phyloP scores from a whole-genome alignment of 2,113 vertebrate genomes.

The Eupsittula cactorum region DNA sequence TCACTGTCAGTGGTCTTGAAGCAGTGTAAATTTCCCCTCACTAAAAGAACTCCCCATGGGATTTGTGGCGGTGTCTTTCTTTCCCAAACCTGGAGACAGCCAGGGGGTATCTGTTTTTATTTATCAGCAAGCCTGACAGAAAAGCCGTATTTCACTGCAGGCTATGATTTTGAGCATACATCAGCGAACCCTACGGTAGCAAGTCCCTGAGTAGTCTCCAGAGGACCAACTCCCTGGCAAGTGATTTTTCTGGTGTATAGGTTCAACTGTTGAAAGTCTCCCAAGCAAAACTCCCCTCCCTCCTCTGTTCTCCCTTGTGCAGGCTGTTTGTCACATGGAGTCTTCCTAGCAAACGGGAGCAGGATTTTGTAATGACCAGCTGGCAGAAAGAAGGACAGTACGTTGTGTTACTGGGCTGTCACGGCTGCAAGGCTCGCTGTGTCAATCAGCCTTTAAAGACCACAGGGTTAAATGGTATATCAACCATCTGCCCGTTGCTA shows the following conservation, averaged over 20 bases:
- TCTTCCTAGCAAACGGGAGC: background rate
- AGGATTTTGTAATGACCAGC: background rate
- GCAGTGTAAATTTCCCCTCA: background rate
- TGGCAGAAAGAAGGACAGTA: constrained; percentile 14
- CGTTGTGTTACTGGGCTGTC: background rate
- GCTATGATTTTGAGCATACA: background rate
- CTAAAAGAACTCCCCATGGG: background rate
- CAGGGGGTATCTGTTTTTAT: background rate
- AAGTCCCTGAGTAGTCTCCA: background rate
- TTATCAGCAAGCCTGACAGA: background rate
- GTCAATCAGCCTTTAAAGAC: constrained; percentile 4
- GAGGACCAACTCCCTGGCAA: background rate
- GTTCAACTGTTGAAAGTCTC: background rate
- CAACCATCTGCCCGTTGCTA: background rate
- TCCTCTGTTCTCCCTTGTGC: background rate
- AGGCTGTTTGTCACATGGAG: background rate
- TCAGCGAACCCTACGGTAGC: background rate
- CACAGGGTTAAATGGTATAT: fast-evolving
- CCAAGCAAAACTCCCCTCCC: background rate
- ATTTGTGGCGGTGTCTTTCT: background rate
- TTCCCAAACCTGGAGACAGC: background rate
- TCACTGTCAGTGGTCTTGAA: background rate
- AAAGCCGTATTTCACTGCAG: background rate
- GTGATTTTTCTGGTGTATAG: background rate
- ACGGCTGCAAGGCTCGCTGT: background rate